Base-by-base conservation (phyloP, 2,888 invertebrate species). In the Caenorhabditis sp. region DNA sequence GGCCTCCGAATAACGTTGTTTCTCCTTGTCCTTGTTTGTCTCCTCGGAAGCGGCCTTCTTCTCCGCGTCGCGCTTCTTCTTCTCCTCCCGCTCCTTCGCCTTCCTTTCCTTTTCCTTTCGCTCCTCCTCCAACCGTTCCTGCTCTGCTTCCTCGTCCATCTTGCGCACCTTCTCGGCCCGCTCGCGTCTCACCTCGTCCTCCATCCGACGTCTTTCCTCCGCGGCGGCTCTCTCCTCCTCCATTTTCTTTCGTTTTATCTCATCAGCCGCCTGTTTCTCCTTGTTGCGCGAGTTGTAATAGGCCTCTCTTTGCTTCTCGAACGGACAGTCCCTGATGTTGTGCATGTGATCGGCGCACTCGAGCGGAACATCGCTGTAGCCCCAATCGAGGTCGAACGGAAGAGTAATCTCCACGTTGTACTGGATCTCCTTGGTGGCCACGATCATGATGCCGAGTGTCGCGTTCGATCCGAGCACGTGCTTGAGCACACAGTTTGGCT, bases 401-500 rank as follows among this genome's bases (percentile, higher is more conserved):
- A 78, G 45, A 8, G 74, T 74, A 24, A 78, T 66, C 45, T 78
- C 78, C 5, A 30, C 30, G 27, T 68, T 70, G n/a, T 65, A 39
- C 1, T 15, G 26, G 11, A 78, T 70, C 6, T 50, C 39, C 20
- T 63, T 61, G 0, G 74, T 74, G 9, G 78, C 70, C 9, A 73
- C 73, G 9, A 78, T 20, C 70, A 78, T 72, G 0, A 78, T 55
- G 3, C 73, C 73, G 8, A 78, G 56, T 1, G 53, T 50, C 2
- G 45, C 63, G 2, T 59, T 13, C 3, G 56, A 52, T n/a, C 65
- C 65, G 5, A 78, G 22, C 9, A 78, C 78, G 20, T 78, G 78
- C 24, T 78, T 78, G 17, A 78, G 43, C 1, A 78, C 78, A 26
- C 68, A 68, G 20, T 78, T 78, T 15, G 78, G 78, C 8, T 35